Percentiles rank a stretch among this genome's conserved stretches.
Conservation (phyloP, 2,888 invertebrate genomes). For the Automeris io region DNA sequence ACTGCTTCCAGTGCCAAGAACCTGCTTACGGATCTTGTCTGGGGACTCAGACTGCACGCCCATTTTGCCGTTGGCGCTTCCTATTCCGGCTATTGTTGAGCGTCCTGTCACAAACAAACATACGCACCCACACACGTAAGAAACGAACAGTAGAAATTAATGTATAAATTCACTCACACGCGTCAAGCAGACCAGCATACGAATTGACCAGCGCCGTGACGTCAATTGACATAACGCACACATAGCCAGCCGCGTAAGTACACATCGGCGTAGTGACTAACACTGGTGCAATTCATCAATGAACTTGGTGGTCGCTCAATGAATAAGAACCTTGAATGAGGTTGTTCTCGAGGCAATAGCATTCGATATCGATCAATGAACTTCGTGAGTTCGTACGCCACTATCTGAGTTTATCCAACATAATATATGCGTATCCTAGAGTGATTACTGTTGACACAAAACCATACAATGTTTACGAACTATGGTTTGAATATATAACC, state of each 20-base stretch:
- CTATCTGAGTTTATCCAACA: constrained; percentile 1
- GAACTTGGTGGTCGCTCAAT: constrained; percentile 48
- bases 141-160: constrained; percentile 22
- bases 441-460: too few species aligned
- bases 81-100: constrained; percentile 74
- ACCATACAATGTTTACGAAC: too few species aligned
- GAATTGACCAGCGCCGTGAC: neutral
- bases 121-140: constrained; percentile 33
- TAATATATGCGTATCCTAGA: too few species aligned
- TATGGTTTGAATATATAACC: too few species aligned
- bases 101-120: constrained; percentile 59
- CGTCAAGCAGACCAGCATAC: constrained; percentile 4
- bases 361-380: constrained; percentile 51
- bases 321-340: constrained; percentile 58
- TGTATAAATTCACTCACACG: constrained; percentile 21
- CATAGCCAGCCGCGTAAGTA: constrained; percentile 13
- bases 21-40: constrained; percentile 63
- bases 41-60: constrained; percentile 51
- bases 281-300: constrained; percentile 49
- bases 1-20: constrained; percentile 43
- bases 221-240: constrained; percentile 13
- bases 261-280: constrained; percentile 16
- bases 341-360: constrained; percentile 43
- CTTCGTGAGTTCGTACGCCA: constrained; percentile 23
- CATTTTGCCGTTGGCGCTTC: constrained; percentile 64